Base-by-base conservation (phyloP, 2,888 invertebrate species). In the Dicyrtoma fusca region DNA sequence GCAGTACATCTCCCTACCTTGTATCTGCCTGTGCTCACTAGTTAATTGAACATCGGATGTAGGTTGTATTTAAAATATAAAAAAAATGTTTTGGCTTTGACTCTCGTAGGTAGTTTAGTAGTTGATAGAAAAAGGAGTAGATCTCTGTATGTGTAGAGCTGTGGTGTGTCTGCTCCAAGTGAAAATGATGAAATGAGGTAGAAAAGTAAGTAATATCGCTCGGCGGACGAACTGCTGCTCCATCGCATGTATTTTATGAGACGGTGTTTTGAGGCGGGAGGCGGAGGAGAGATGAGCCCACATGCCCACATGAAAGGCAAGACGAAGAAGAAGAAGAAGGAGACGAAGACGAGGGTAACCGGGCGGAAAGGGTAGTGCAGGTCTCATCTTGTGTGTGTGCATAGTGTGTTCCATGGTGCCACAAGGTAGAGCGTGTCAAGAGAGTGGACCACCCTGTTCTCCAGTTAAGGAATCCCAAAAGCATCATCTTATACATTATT, bases 391-490 rank as follows among this genome's bases (percentile, higher is more conserved):
- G 25, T 59, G 11, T 23, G 23, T 23, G 13, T 34, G 8, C 1
- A 5, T 26, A 8, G 2, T 26, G 34, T 59, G 17, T 26, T 13
- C n/a, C 25, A 51, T n/a, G 23, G 34, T 17, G 25, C 23, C 25
- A 57, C 57, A 51, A 25, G 65, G 65, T 65, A 65, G 65, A 65
- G 25, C 66, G 66, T 66, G 66, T 66, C 66, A 66, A 66, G 42
- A 51, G 14, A 69, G 42, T 75, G 75, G 80, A 80, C 80, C 80
- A 80, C 80, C 80, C 78, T 78, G 80, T 78, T 78, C 71, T 77
- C 74, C 74, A 76, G 76, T 79, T 79, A 78, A 76, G 77, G 74
- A 76, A 73, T 75, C 77, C 79, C 74, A 76, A 79, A 76, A 53
- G 19, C 53, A 66, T 66, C 66, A 25, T 66, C 53, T 65, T 19